phyloP scores from a whole-genome alignment of 2,797 vertebrate species.

The Cuniculus paca region DNA sequence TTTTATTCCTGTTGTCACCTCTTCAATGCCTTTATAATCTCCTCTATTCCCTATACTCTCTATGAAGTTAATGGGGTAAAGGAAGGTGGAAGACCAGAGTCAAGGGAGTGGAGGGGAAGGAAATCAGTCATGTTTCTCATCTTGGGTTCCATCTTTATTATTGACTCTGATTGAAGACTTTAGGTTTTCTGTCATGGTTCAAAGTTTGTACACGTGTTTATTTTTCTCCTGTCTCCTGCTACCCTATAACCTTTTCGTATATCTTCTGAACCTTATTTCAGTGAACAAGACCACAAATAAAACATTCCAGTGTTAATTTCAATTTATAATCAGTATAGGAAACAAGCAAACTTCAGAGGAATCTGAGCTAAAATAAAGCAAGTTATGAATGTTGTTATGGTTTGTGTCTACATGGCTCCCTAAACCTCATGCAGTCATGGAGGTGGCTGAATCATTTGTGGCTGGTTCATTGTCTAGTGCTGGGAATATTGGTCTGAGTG shows the following conservation, averaged over 20 bases:
- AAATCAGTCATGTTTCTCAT: not conserved
- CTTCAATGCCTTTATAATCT: not conserved
- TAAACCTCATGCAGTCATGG: too few relatives aligned
- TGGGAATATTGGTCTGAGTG: too few relatives aligned
- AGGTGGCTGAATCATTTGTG: too few relatives aligned
- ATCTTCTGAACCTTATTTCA: not conserved
- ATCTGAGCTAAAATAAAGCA: slow-evolving; percentile 30
- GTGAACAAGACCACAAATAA: not conserved
- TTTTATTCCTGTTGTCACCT: not conserved
- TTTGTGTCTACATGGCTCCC: too few relatives aligned
- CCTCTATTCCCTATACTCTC: not conserved
- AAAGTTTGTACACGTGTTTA: not conserved
- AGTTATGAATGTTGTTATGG: too few relatives aligned
- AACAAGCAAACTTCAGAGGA: slow-evolving; percentile 38
- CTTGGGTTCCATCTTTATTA: not conserved
- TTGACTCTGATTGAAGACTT: not conserved
- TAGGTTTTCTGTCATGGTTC: not conserved
- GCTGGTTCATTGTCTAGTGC: too few relatives aligned
- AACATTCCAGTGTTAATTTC: not conserved
- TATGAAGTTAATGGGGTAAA: not conserved
- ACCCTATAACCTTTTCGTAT: not conserved
- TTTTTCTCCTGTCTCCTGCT: not conserved
- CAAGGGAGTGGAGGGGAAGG: not conserved
- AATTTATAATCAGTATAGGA: not conserved
- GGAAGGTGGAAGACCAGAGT: not conserved